Conservation (phyloP, 2,888 invertebrate species). For the Galeruca laticollis region DNA sequence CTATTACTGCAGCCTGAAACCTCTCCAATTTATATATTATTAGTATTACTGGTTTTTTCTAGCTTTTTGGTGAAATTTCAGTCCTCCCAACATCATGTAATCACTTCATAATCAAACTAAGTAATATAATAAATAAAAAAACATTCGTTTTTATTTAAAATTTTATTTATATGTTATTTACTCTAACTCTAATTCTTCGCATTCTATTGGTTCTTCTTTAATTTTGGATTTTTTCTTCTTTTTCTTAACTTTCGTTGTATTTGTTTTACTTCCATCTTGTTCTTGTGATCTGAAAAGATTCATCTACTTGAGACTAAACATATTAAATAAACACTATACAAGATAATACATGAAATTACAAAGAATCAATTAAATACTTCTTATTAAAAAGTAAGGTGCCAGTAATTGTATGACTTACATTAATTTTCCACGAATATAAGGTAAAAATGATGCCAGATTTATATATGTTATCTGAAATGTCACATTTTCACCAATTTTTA, state of each 20-base stretch:
- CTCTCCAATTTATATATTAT: no score
- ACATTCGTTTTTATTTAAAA: not conserved
- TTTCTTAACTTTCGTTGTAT: conserved; percentile 3
- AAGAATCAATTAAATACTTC: not conserved
- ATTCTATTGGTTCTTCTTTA: conserved; percentile 1
- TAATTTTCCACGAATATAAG: conserved; percentile 75
- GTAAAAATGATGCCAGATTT: conserved; percentile 72
- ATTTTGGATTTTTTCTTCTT: conserved; percentile 16
- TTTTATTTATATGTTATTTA: not conserved
- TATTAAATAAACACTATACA: no score
- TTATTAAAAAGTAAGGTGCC: not conserved
- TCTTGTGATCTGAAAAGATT: not conserved
- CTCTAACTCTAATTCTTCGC: conserved; percentile 7
- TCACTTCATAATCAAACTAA: no score
- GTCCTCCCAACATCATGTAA: no score
- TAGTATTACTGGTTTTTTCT: no score
- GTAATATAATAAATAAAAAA: not conserved
- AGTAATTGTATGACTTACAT: conserved; percentile 57
- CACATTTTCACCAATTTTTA: conserved; percentile 73
- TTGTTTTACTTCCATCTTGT: not conserved
- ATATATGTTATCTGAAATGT: conserved; percentile 72
- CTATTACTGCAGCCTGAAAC: no score
- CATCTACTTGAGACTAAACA: no score
- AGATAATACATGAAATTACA: no score
- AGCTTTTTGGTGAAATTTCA: no score